These are phyloP conservation scores for Lasioglossum pauxillum DNA, from an alignment of 2,888 invertebrate species.

Conservation along the genomic window DNA sequence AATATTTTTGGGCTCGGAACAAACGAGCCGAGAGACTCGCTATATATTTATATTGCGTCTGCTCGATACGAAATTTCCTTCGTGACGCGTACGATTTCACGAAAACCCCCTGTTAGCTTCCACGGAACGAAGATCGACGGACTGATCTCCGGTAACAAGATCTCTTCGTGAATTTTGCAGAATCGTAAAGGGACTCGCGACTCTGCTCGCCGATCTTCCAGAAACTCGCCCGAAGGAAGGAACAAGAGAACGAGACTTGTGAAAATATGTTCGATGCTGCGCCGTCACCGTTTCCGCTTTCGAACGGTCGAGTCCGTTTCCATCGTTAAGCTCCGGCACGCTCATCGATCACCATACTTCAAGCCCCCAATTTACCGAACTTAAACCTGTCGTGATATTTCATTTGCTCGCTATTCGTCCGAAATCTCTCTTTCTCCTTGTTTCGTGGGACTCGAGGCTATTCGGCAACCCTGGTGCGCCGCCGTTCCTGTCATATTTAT, in stretches of 20 bases:
- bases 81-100: slow-evolving; percentile 30
- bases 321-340: background rate
- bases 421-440: background rate
- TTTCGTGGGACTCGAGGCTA: background rate
- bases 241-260: background rate
- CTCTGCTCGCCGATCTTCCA: slow-evolving; percentile 20
- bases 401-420: background rate
- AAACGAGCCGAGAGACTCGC: slow-evolving; percentile 41
- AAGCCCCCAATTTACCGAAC: background rate
- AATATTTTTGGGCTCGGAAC: slow-evolving; percentile 80
- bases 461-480: background rate
- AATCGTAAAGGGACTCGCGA: background rate
- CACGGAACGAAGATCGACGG: slow-evolving; percentile 29
- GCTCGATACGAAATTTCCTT: slow-evolving; percentile 35
- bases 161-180: slow-evolving; percentile 4
- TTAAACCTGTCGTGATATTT: slow-evolving; percentile 5
- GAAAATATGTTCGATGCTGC: slow-evolving; percentile 15
- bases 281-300: slow-evolving; percentile 6
- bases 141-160: slow-evolving; percentile 12
- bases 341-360: background rate
- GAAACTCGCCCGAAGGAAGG: slow-evolving; percentile 1
- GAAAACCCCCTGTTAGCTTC: background rate
- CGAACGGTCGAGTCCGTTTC: background rate
- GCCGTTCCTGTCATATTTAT: background rate
- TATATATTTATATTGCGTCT: slow-evolving; percentile 50